Evolutionary conservation across 2,888 invertebrate species (phyloP), one percentile per base, ranked within the genome.

Genomic region (Argyresthia albistria): DNA sequence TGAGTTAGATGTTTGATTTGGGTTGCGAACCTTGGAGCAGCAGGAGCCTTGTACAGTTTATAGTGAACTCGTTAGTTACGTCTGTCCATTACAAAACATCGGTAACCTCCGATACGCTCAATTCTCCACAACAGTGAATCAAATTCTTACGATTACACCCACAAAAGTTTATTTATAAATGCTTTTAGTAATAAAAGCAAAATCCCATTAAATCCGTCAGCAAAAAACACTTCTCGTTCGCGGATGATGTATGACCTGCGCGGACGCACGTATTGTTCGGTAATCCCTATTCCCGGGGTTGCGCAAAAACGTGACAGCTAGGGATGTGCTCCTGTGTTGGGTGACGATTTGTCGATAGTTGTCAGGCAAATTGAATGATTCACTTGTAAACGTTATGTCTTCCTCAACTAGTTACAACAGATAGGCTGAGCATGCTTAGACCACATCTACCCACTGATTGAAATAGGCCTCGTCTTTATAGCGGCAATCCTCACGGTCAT

Each of bases 201-300:
- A 68, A 83, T 82, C 80, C 78, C 73, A 82, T 86, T 80, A 81
- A 78, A 71, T 59, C 60, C 67, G 60, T 65, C 68, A 57, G 71
- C 73, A 82, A 83, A n/a, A 83, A 83, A 83, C 80, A 79, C 64
- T 65, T 53, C 62, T 73, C 59, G 67, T 70, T 72, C 66, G 63
- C 65, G 66, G 65, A 73, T 73, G 77, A 76, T 77, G 80, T 81
- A 83, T 77, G 82, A 80, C 72, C 76, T 74, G 74, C 73, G 72
- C 65, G 55, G 68, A 67, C 73, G 74, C 78, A 70, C 60, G 57
- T 60, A 78, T 84, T 86, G 83, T 84, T 78, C 64, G 68, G 64
- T 74, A 72, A 80, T 75, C 78, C 76, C 67, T 67, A 64, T 64
- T 66, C 72, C 74, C 60, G 62, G 59, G 58, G 57, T 63, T 65